Percentiles rank a stretch among this genome's conserved stretches.
Evolutionary conservation across 1,140 invertebrate species (phyloP).

Genomic region (Idris sp.): DNA sequence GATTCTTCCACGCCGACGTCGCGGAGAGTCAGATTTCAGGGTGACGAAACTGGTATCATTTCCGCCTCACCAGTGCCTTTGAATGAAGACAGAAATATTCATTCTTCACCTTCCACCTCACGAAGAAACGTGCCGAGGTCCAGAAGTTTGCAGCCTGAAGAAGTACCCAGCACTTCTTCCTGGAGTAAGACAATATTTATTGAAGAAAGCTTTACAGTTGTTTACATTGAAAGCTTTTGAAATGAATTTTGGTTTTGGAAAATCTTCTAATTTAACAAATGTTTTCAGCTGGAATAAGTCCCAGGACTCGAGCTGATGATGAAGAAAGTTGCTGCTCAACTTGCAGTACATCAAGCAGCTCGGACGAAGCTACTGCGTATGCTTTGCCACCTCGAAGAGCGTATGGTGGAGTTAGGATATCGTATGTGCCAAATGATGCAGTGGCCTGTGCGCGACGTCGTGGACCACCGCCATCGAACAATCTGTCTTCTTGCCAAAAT

Average conservation of each 20-base stretch:
- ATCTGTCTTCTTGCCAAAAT: slow-evolving; percentile 62
- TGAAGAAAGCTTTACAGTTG: too few relatives aligned
- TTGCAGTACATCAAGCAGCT: slow-evolving; percentile 89
- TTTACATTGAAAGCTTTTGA: too few relatives aligned
- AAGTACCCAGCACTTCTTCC: slow-evolving; percentile 74
- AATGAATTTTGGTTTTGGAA: too few relatives aligned
- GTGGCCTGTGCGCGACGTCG: slow-evolving; percentile 86
- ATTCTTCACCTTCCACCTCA: slow-evolving; percentile 74
- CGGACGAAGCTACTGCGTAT: slow-evolving; percentile 90
- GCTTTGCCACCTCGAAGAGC: slow-evolving; percentile 87
- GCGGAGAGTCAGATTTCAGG: slow-evolving; percentile 82
- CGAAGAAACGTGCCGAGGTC: slow-evolving; percentile 72
- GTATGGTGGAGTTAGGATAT: slow-evolving; percentile 91
- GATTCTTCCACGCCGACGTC: slow-evolving; percentile 73
- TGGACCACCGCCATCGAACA: slow-evolving; percentile 75
- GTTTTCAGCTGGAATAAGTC: slow-evolving; percentile 55
- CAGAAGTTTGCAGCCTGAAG: slow-evolving; percentile 73
- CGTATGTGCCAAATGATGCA: slow-evolving; percentile 93
- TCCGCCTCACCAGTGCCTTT: slow-evolving; percentile 61
- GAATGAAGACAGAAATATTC: slow-evolving; percentile 55
- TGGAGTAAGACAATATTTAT: slow-evolving; percentile 74
- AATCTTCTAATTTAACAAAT: background rate
- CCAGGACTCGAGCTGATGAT: slow-evolving; percentile 80
- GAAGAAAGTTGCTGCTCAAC: slow-evolving; percentile 90
- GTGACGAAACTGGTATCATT: slow-evolving; percentile 78